Evolutionary conservation across 1,140 invertebrate genomes (phyloP), one percentile per base, ranked within the genome.

Genomic region (Ips typographus): DNA sequence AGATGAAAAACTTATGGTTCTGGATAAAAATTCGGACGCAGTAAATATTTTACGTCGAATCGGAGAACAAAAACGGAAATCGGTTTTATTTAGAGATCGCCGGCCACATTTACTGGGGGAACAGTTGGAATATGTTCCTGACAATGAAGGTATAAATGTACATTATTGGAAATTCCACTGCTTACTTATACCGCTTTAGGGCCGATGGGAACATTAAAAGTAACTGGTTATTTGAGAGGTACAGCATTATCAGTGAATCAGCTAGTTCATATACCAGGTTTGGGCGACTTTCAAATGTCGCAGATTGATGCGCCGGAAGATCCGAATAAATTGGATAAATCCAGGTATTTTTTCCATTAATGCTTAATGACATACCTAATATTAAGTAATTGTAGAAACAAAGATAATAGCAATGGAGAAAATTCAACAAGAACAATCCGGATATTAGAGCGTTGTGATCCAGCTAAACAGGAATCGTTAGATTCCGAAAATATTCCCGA

Each of bases 221-320:
- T 98, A 1, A 90, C 89, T 68, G 96, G 96, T 2, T 97, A 91
- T 82, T 80, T 98, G 55, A 83, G 93, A 76, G 93, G 94, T 1
- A 85, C 88, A 73, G 82, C 90, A 4, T 82, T 97, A 47, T 91
- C 90, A 80, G 94, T 93, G 0, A 98, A 98, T 85, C 84, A 89
- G 72, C 83, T 98, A 55, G 83, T 99, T 55, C 93, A 98, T 77
- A 88, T 99, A 60, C 89, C 93, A 60, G 95, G 94, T 0, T 87
- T 94, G 77, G 96, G 95, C 49, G 92, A 97, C 78, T 98, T 91
- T 80, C 95, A 98, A 84, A 89, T 98, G 86, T 84, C 82, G 2
- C 87, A 90, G 79, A 94, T 98, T 72, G 89, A 91, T 82, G 84
- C 86, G 1, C 79, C 84, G 0, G 80, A 82, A 65, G 93, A 97